phyloP scores from a whole-genome alignment of 1,140 invertebrate species.

The Neuroterus valhalla region DNA sequence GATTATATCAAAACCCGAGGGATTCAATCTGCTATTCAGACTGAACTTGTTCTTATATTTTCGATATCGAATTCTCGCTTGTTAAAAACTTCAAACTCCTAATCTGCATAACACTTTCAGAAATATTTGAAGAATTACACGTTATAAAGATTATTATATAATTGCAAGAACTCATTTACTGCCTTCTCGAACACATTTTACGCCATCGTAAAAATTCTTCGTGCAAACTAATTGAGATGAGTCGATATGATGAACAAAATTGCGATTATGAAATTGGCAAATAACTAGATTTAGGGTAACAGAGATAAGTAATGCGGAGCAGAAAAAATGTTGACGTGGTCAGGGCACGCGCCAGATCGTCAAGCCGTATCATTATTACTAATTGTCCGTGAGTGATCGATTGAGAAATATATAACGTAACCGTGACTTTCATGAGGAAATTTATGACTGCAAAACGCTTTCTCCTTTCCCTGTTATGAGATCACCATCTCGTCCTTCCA shows the following conservation, averaged over 20 bases:
- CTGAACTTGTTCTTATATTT: no score
- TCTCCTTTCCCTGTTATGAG: slow-evolving; percentile 73
- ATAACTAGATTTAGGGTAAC: not conserved
- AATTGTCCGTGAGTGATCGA: slow-evolving; percentile 40
- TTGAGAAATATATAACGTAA: slow-evolving; percentile 64
- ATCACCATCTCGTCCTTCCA: slow-evolving; percentile 59
- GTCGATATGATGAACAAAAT: no score
- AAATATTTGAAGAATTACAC: not conserved
- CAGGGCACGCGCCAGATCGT: slow-evolving; percentile 31
- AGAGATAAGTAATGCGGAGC: not conserved
- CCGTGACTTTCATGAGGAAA: slow-evolving; percentile 62
- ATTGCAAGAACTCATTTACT: no score
- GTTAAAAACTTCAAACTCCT: no score
- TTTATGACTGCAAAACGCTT: slow-evolving; percentile 64
- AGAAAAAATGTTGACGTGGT: slow-evolving; percentile 31
- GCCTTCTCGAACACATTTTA: no score
- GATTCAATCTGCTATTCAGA: no score
- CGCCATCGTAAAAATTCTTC: no score
- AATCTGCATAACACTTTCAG: no score
- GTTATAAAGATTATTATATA: no score
- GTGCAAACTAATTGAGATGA: no score
- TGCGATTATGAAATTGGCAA: no score
- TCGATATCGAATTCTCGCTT: no score
- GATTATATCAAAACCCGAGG: not conserved
- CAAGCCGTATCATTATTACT: slow-evolving; percentile 42